phyloP scores from a whole-genome alignment of 2,113 vertebrate species.

The Leiothrix lutea region DNA sequence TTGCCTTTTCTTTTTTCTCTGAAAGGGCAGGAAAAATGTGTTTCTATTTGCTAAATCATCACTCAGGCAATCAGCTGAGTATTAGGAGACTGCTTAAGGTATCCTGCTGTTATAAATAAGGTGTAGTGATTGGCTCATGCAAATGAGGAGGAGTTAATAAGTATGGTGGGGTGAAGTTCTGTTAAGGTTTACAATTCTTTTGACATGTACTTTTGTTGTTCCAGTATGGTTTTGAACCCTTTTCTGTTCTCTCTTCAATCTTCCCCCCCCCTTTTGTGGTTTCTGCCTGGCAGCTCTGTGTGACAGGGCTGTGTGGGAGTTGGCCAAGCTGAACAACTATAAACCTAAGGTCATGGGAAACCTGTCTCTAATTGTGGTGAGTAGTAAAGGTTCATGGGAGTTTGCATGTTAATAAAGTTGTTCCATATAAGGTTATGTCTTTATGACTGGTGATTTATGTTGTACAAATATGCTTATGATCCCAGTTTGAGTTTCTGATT shows the following conservation, averaged over 20 bases:
- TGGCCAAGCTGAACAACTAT: too few species aligned
- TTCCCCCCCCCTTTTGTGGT: neutral
- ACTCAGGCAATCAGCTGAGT: neutral
- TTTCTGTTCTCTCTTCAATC: neutral
- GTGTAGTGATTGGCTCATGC: neutral
- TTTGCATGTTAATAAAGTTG: too few species aligned
- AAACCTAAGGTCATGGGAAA: too few species aligned
- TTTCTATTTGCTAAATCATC: neutral
- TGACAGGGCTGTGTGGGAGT: neutral
- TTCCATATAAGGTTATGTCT: too few species aligned
- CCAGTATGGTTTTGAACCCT: neutral
- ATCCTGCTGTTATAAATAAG: neutral
- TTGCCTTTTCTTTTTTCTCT: neutral
- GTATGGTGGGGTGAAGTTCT: neutral
- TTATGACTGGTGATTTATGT: too few species aligned
- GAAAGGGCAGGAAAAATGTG: neutral
- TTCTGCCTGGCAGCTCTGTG: neutral
- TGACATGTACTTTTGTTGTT: neutral
- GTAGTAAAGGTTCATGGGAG: too few species aligned
- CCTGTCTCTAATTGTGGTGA: too few species aligned
- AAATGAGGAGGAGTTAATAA: neutral
- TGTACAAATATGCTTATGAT: too few species aligned
- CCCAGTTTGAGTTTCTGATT: too few species aligned
- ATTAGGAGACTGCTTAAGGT: neutral
- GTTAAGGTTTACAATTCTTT: neutral